Percentiles rank a stretch among this genome's conserved stretches.
Conservation (phyloP, 2,797 vertebrate genomes). For the Sphenodon punctatus region DNA sequence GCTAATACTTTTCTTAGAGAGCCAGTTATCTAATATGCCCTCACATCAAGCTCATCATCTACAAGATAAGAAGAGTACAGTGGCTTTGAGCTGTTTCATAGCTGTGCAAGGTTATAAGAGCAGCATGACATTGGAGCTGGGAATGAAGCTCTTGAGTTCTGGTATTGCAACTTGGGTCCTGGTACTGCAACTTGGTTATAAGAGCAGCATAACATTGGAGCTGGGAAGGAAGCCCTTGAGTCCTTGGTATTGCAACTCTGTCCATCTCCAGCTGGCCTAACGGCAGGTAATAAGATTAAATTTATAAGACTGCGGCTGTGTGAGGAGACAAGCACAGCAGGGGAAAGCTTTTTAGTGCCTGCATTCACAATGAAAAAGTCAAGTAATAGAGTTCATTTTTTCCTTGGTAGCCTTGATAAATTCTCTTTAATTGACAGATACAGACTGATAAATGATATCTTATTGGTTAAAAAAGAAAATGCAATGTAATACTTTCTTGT, state of each 20-base stretch:
- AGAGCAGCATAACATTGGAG: neutral
- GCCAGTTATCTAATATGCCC: neutral
- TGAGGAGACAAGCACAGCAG: neutral
- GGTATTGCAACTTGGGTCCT: neutral
- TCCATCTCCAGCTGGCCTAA: slow-evolving; percentile 1
- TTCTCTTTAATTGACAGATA: neutral
- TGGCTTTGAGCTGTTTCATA: neutral
- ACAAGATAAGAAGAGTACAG: neutral
- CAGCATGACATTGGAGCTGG: neutral
- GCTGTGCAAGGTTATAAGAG: neutral
- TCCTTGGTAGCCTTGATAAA: neutral
- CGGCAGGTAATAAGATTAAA: neutral
- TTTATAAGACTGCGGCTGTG: neutral
- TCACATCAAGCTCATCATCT: neutral
- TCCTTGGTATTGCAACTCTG: neutral
- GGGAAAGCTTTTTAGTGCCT: neutral
- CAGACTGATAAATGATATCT: neutral
- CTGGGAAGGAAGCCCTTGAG: neutral
- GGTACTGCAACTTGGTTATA: neutral
- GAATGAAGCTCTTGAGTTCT: neutral
- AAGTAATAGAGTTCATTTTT: neutral
- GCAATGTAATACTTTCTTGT: neutral
- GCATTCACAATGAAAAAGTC: neutral
- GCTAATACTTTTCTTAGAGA: neutral
- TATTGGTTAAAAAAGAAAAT: neutral